Conservation (phyloP, 2,113 vertebrate genomes). For the Corythaixoides concolor region DNA sequence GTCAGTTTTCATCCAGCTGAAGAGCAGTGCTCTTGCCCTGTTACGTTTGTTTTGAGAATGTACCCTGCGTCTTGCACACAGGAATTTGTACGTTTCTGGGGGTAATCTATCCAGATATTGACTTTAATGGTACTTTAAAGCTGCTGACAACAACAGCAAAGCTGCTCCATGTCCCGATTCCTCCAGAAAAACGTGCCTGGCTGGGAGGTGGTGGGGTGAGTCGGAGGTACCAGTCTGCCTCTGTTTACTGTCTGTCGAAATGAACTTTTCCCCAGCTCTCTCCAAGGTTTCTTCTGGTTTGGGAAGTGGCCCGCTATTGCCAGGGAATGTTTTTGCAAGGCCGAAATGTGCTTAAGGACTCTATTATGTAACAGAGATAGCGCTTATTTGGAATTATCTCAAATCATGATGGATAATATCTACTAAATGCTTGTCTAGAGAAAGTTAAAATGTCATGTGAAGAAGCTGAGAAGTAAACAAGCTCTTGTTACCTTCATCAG, state of each 20-base stretch:
- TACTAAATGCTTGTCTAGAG: not conserved
- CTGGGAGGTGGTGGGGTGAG: not conserved
- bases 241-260: not conserved
- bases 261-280: conserved; percentile 38
- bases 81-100: not conserved
- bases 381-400: not conserved
- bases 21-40: not conserved
- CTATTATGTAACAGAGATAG: conserved; percentile 57
- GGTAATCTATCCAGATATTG: not conserved
- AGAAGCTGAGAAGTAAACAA: conserved; percentile 58
- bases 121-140: not conserved
- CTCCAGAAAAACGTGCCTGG: not conserved
- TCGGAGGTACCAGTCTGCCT: conserved; percentile 1
- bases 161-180: not conserved
- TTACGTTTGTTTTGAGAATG: not conserved
- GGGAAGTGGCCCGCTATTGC: not conserved
- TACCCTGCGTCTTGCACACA: not conserved
- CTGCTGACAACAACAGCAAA: not conserved
- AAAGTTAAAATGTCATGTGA: conserved; percentile 46
- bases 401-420: conserved; percentile 6
- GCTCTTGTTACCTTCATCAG: conserved; percentile 58
- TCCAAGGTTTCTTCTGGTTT: not conserved
- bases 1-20: conserved; percentile 40
- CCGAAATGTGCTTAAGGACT: conserved; percentile 39
- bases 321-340: conserved; percentile 50